These are phyloP conservation scores for Zaprionus inermis DNA, from an alignment of 1,140 invertebrate species.

Conservation along the genomic window DNA sequence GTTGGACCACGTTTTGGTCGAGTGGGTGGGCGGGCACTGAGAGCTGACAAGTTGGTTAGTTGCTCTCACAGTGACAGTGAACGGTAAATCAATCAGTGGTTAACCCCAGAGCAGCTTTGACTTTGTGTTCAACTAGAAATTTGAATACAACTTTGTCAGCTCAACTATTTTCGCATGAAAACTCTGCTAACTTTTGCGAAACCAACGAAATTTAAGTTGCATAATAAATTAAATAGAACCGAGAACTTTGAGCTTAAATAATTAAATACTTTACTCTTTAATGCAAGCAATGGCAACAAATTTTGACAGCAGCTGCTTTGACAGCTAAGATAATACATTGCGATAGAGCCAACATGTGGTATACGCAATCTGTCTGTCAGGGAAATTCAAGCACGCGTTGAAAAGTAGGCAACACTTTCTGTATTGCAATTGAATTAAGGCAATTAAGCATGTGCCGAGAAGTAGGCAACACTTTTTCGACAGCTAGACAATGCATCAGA, in stretches of 20 bases:
- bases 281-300: not conserved
- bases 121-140: slow-evolving; percentile 36
- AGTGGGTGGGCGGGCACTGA: not conserved
- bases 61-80: slow-evolving; percentile 21
- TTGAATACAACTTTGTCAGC: slow-evolving; percentile 35
- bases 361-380: too few relatives aligned
- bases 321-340: not conserved
- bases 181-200: not conserved
- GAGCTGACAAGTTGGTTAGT: slow-evolving; percentile 48
- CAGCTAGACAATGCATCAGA: too few relatives aligned
- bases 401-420: too few relatives aligned
- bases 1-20: slow-evolving; percentile 30
- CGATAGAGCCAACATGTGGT: not conserved
- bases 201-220: not conserved
- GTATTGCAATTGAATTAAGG: too few relatives aligned
- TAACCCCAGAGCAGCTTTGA: slow-evolving; percentile 45
- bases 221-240: not conserved
- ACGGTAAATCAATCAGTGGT: slow-evolving; percentile 55
- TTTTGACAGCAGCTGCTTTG: not conserved
- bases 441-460: too few relatives aligned
- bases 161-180: not conserved
- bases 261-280: too few relatives aligned
- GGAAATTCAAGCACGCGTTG: too few relatives aligned
- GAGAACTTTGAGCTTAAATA: not conserved
- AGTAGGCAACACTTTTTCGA: too few relatives aligned